A percentile compares a stretch with the other conserved stretches of the same genome.
Conservation (phyloP, 2,113 vertebrate species). For the Sus scrofa region DNA sequence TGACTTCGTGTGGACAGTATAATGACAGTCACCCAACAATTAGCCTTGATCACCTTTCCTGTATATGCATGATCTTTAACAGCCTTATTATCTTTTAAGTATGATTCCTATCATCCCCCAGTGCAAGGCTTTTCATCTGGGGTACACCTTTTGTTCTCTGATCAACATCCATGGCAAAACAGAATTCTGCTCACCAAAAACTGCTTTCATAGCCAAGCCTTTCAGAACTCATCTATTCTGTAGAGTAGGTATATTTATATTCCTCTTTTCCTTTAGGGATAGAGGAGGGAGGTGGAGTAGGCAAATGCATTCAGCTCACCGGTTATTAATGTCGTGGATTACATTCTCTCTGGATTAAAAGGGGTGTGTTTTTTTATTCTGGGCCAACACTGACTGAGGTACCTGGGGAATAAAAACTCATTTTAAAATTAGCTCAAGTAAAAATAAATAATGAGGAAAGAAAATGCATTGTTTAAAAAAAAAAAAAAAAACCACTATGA, state of each 20-base stretch:
- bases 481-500: neutral
- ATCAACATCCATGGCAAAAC: neutral
- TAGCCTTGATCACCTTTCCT: neutral
- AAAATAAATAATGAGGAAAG: constrained; percentile 74
- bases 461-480: constrained; percentile 38
- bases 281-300: neutral
- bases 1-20: neutral
- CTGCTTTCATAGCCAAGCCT: constrained; percentile 17
- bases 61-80: neutral
- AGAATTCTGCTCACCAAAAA: neutral
- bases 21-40: neutral
- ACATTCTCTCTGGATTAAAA: constrained; percentile 38
- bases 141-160: neutral
- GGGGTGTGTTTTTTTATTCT: constrained; percentile 66
- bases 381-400: constrained; percentile 6
- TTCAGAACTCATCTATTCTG: constrained; percentile 15
- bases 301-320: constrained; percentile 33
- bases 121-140: neutral
- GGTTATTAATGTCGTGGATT: constrained; percentile 52
- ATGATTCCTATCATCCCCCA: neutral
- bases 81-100: neutral
- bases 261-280: constrained; percentile 15
- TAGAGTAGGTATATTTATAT: constrained; percentile 31
- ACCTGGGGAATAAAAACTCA: constrained; percentile 59
- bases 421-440: constrained; percentile 75